Percentiles rank a stretch among this genome's conserved stretches.
Conservation (phyloP, 2,888 invertebrate genomes). For the Coleophora deauratella region DNA sequence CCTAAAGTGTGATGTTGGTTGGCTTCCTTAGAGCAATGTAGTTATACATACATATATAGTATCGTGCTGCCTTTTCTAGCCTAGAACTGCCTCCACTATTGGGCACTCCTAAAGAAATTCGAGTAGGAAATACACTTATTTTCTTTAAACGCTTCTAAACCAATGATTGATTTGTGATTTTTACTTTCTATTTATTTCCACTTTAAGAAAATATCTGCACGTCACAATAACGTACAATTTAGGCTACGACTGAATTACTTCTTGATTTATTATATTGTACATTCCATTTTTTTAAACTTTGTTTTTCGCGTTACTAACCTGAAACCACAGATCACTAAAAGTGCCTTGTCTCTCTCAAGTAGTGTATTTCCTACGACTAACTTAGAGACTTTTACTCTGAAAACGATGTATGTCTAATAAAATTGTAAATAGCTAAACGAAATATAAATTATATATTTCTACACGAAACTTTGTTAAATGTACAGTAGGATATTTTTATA, state of each 20-base stretch:
- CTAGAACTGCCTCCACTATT: slow-evolving; percentile 31
- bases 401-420: too few relatives aligned
- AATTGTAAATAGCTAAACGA: slow-evolving; percentile 24
- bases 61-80: slow-evolving; percentile 50
- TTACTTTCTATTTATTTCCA: too few relatives aligned
- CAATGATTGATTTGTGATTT: too few relatives aligned
- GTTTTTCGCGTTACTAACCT: slow-evolving; percentile 1
- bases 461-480: slow-evolving; percentile 64
- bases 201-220: too few relatives aligned
- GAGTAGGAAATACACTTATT: slow-evolving; percentile 26
- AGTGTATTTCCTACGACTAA: slow-evolving; percentile 35
- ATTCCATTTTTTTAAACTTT: too few relatives aligned
- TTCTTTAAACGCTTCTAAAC: too few relatives aligned
- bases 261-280: too few relatives aligned
- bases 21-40: slow-evolving; percentile 47
- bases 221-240: too few relatives aligned
- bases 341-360: slow-evolving; percentile 26
- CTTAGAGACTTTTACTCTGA: too few relatives aligned
- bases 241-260: too few relatives aligned
- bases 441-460: slow-evolving; percentile 66
- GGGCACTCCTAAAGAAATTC: slow-evolving; percentile 17
- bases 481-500: slow-evolving; percentile 71
- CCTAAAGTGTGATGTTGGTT: slow-evolving; percentile 29
- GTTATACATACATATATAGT: slow-evolving; percentile 26
- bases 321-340: too few relatives aligned